These are phyloP conservation scores for Dysidea cf. avara DNA, from an alignment of 37 sponge, comb jelly and placozoan species.

Conservation along the genomic window DNA sequence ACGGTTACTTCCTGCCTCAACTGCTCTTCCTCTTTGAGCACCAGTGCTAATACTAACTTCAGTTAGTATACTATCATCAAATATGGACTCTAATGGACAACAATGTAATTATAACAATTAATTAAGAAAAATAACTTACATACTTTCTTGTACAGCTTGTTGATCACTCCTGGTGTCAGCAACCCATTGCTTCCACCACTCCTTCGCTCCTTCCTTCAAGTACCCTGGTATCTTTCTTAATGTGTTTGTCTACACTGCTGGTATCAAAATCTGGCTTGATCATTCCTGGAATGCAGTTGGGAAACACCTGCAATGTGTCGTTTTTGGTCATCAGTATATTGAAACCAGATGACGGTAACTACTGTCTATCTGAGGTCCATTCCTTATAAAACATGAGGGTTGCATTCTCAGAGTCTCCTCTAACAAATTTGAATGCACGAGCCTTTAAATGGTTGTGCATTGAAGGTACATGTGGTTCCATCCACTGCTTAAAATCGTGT, in stretches of 20 bases:
- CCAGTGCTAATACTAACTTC: too few relatives aligned
- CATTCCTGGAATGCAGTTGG: background rate
- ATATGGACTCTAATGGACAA: too few relatives aligned
- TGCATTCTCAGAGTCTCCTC: too few relatives aligned
- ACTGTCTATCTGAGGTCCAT: conserved; percentile 3
- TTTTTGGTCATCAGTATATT: background rate
- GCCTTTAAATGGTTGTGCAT: background rate
- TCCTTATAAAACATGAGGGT: conserved; percentile 13
- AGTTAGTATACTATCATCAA: too few relatives aligned
- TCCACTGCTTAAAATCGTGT: background rate
- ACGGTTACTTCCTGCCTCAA: too few relatives aligned
- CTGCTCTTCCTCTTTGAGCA: too few relatives aligned
- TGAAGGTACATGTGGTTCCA: background rate
- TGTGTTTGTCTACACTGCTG: background rate
- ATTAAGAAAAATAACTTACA: background rate
- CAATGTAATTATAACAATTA: too few relatives aligned
- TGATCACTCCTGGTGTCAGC: background rate
- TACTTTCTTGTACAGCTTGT: background rate
- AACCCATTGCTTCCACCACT: conserved; percentile 1
- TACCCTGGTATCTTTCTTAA: too few relatives aligned
- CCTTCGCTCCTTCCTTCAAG: background rate
- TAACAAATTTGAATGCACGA: background rate
- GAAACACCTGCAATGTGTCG: background rate
- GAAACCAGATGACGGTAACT: conserved; percentile 2
- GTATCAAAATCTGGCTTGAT: background rate